Evolutionary conservation across 2,113 vertebrate species (phyloP).

Genomic region (Urocolius indicus): DNA sequence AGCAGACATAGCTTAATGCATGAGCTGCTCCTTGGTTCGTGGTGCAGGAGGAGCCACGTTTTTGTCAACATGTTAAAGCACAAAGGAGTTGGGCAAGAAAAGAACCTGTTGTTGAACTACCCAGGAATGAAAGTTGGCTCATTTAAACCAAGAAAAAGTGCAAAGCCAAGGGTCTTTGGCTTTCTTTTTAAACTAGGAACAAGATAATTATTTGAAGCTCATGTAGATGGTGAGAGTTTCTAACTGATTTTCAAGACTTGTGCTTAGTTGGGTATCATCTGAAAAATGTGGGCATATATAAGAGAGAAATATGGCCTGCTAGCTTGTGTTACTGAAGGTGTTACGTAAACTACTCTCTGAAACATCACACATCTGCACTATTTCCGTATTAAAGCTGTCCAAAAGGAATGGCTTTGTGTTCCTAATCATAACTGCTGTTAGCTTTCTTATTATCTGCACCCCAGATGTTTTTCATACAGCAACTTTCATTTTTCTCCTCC

Average conservation of each 20-base stretch:
- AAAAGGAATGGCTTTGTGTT: constrained; percentile 11
- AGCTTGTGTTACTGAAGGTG: not conserved
- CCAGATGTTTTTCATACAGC: not conserved
- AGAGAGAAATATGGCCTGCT: not conserved
- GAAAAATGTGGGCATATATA: not conserved
- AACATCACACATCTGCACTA: not conserved
- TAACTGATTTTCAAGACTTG: not conserved
- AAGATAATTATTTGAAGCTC: not conserved
- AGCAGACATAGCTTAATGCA: accelerated
- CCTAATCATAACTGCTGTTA: not conserved
- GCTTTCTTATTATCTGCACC: not conserved
- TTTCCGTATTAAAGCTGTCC: constrained; percentile 4
- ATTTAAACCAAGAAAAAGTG: not conserved
- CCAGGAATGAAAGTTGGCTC: not conserved
- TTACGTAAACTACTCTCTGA: not conserved
- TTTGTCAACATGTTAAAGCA: not conserved
- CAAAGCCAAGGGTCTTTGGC: not conserved
- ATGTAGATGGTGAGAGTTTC: not conserved
- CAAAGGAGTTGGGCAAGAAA: not conserved
- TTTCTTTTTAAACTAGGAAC: not conserved
- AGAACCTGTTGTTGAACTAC: not conserved
- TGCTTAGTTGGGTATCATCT: not conserved
- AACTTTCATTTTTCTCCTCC: not conserved
- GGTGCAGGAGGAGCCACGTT: not conserved
- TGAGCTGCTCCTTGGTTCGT: not conserved